Evolutionary conservation across 2,113 vertebrate genomes (phyloP), one percentile per base, ranked within the genome.

Genomic region (Pseudorhombus dupliciocellatus): DNA sequence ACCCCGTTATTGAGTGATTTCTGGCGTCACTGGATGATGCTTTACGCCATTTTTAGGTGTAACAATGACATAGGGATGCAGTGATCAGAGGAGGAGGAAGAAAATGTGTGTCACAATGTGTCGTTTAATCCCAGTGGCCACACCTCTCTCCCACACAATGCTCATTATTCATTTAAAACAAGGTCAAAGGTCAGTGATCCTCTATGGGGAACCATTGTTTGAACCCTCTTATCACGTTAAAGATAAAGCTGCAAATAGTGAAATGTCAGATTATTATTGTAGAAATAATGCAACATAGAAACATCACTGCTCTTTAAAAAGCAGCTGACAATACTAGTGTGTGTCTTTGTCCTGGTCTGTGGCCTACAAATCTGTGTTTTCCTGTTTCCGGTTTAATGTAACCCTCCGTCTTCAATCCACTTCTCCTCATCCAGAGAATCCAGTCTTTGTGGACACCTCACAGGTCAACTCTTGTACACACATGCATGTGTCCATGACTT

Each of bases 91-190:
- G 21, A 66, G 21, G 40, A 7, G 24, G 22, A 15, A 24, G 40
- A 20, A 18, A 40, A 52, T 51, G 59, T 7, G 46, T 64, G 51
- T 50, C 56, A 73, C 24, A 73, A 51, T 50, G 73, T 66, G 48
- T 54, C 25, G 58, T 75, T 83, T 87, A 84, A 80, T 80, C 80
- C 65, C 30, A 37, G 14, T 63, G 50, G 56, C 51, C 70, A 70
- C 64, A 6, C 60, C 76, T 46, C 24, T 28, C 22, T 37, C 22
- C 55, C 51, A 20, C 50, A 56, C 58, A n/a, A 18, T 37, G 52
- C 20, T 63, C n/a, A 52, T 53, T 68, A 24, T 83, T 76, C 58
- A 61, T 74, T 58, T 22, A 65, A 74, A 81, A 60, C 64, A 46
- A 51, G 70, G 70, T 28, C 58, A 77, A 77, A 42, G 59, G 42